A percentile compares a stretch with the other conserved stretches of the same genome.
Conservation (phyloP, 2,797 vertebrate genomes). For the Onychomys torridus region DNA sequence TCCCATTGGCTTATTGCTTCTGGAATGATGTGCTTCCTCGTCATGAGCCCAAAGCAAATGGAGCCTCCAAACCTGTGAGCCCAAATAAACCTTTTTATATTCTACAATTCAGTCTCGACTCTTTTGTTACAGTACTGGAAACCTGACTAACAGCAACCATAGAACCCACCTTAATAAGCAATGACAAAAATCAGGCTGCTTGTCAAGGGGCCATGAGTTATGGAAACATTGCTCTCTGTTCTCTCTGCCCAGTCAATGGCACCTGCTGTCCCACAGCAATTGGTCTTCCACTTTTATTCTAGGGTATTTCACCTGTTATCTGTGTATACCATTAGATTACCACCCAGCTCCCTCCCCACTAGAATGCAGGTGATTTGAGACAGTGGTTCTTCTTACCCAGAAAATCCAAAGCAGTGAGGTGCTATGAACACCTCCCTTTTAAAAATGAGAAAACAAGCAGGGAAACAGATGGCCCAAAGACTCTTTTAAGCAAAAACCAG, state of each 20-base stretch:
- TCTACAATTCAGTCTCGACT: neutral
- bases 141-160: neutral
- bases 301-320: neutral
- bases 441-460: neutral
- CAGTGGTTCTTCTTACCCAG: neutral
- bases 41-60: neutral
- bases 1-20: no score
- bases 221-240: neutral
- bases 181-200: neutral
- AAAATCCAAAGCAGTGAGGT: neutral
- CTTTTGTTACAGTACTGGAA: neutral
- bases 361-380: neutral
- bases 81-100: neutral
- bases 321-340: neutral
- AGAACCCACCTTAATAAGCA: neutral
- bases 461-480: neutral
- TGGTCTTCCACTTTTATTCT: neutral
- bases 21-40: neutral
- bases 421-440: neutral
- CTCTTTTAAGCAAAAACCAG: conserved; percentile 4
- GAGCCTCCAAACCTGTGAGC: neutral
- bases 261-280: neutral
- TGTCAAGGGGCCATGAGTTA: neutral
- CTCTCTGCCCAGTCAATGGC: neutral
- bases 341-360: neutral